Evolutionary conservation across 2,113 vertebrate species (phyloP).

Genomic region (Ophthalmolycus amberensis): DNA sequence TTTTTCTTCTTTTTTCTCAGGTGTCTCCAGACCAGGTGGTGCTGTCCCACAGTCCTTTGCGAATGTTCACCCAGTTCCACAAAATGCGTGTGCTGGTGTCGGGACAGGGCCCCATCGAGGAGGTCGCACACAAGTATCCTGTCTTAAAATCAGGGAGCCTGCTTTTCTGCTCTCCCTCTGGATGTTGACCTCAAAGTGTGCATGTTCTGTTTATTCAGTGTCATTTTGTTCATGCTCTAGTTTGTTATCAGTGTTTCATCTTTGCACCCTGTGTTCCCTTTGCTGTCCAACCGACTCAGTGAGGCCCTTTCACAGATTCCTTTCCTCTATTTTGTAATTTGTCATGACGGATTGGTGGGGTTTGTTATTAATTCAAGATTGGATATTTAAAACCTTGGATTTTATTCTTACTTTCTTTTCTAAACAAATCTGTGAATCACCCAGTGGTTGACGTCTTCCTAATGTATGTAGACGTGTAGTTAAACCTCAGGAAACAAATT

Average conservation of each 20-base stretch:
- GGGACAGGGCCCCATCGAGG: slow-evolving; percentile 91
- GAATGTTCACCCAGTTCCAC: slow-evolving; percentile 90
- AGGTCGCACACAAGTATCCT: slow-evolving; percentile 95
- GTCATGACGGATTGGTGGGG: neutral
- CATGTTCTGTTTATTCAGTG: slow-evolving; percentile 57
- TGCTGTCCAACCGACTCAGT: neutral
- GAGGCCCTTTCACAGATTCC: neutral
- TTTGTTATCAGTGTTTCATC: slow-evolving; percentile 61
- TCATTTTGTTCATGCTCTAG: slow-evolving; percentile 41
- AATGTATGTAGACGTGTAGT: neutral
- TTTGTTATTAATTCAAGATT: neutral
- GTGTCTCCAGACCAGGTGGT: slow-evolving; percentile 94
- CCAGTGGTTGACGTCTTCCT: neutral
- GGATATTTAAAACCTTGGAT: neutral
- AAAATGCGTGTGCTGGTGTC: slow-evolving; percentile 89
- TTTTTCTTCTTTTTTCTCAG: slow-evolving; percentile 76
- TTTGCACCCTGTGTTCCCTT: slow-evolving; percentile 42
- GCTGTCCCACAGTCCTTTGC: slow-evolving; percentile 94
- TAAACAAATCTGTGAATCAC: neutral
- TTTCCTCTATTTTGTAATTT: neutral
- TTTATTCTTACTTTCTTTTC: neutral
- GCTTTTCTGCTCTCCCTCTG: neutral
- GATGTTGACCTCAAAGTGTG: slow-evolving; percentile 36
- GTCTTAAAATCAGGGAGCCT: slow-evolving; percentile 8
- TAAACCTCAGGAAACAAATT: neutral